Base-by-base conservation (phyloP, 2,797 vertebrate species). In the Perodicticus potto region DNA sequence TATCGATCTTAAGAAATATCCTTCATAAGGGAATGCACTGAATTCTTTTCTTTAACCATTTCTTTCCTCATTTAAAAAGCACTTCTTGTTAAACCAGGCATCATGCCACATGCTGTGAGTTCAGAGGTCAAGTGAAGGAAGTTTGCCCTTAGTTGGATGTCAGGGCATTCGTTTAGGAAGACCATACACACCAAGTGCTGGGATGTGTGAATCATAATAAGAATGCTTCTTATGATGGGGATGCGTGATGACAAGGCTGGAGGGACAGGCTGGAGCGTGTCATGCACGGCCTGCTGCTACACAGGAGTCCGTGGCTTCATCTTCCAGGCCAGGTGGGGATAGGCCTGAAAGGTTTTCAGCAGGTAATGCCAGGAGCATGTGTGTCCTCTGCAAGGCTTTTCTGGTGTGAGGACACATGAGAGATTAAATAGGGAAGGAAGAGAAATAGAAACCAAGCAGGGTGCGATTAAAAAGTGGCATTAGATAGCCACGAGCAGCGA, bases 121-220 rank as follows among this genome's bases (percentile, higher is more conserved):
- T 40, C n/a, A 22, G 69, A 84, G 25, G 32, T 32, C 57, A 82
- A 22, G 32, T 59, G 57, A 32, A 69, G 5, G 29, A 49, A 40
- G 7, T 22, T 78, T 37, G 1, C 74, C 34, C 10, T 34, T 23
- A 34, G 4, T 22, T n/a, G 10, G 23, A 5, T 65, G 22, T 9
- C 7, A 5, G 13, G 14, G 19, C 11, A 7, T 11, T 69, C 59
- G 14, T 53, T 49, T 55, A n/a, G 45, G 61, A 61, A 67, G 37
- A 32, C 19, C 23, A 7, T 43, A 12, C 34, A 0, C 4, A 9
- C 11, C 17, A 16, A 0, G 2, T 45, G 5, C 23, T 22, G 19
- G 74, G 29, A 34, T 34, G n/a, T 1, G 0, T 4, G n/a, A 34
- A 37, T 34, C 5, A 3, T 2, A 25, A 55, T 32, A 4, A 23